Base-by-base conservation (phyloP, 2,888 invertebrate genomes). In the Balanococcus diminutus region DNA sequence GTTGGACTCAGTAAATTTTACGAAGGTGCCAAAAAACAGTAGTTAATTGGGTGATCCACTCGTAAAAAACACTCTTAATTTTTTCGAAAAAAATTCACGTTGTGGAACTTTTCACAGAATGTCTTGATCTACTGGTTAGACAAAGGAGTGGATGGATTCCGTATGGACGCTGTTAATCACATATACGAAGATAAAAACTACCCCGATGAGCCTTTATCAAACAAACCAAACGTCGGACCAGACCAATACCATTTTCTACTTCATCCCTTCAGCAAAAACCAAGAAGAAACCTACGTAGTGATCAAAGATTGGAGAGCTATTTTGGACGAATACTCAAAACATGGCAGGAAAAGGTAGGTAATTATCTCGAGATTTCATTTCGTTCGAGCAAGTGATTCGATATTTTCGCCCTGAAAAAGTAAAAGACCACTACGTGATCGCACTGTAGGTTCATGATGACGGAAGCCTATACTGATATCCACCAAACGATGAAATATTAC, bases 91-190 rank as follows among this genome's bases (percentile, higher is more conserved):
- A 61, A 25, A 22, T 8, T 22, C 5, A 61, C 9, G 4, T 25
- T 9, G n/a, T 11, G 19, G 4, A 31, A 19, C 19, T 56, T 67
- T 84, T 81, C 72, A 56, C 86, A 94, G 90, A 93, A 92, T 14
- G 91, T 94, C 0, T 89, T 97, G 22, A 91, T 91, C 87, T 96
- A 93, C 89, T 98, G 97, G 97, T 89, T 98, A 81, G 93, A 94
- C 84, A 93, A 93, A 88, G 97, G 96, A 0, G 93, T 97, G 0
- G 95, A 95, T 89, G 98, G 98, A 0, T 95, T 96, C 89, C 92
- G 95, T 79, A 90, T 95, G 1, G 93, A 93, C 88, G 91, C 92
- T 0, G 89, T 87, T 14, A 79, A 86, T 79, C 89, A 83, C 61
- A 84, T 88, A 46, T 87, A 88, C 16, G 89, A 89, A 83, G 88